These are phyloP conservation scores for Gallinago stenura DNA, from an alignment of 2,797 vertebrate genomes.

Conservation along the genomic window DNA sequence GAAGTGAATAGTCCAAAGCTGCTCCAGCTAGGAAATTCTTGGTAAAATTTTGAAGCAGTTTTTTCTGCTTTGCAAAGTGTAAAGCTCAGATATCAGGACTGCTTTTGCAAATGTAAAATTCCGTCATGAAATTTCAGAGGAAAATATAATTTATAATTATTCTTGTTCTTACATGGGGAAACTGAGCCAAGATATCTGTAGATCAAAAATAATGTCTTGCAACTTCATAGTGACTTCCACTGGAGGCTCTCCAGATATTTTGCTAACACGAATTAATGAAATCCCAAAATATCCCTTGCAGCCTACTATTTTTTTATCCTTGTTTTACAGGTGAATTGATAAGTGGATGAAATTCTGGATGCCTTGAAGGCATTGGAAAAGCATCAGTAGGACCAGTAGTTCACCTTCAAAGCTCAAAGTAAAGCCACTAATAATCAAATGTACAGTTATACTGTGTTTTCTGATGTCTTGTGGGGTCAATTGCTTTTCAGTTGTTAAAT, in stretches of 20 bases:
- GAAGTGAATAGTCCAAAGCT: not conserved
- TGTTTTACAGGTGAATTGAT: not conserved
- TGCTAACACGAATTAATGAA: slow-evolving; percentile 1
- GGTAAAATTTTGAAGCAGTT: not conserved
- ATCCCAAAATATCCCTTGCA: not conserved
- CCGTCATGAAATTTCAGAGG: not conserved
- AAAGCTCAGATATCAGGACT: not conserved
- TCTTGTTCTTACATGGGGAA: not conserved
- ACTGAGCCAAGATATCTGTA: not conserved
- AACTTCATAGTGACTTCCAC: not conserved
- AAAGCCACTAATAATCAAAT: not conserved
- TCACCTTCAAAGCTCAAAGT: not conserved
- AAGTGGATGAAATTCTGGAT: not conserved
- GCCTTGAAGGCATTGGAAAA: not conserved
- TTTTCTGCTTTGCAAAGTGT: not conserved
- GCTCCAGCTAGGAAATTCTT: not conserved
- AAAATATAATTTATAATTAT: not conserved
- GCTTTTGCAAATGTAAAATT: not conserved
- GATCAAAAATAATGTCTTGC: not conserved
- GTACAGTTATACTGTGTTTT: not conserved
- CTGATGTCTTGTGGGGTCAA: not conserved
- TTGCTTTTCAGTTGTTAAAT: not conserved
- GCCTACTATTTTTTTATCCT: not conserved
- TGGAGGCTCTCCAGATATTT: not conserved
- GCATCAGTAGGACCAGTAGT: not conserved